Base-by-base conservation (phyloP, 2,888 invertebrate species). In the Trachelus iudaicus region DNA sequence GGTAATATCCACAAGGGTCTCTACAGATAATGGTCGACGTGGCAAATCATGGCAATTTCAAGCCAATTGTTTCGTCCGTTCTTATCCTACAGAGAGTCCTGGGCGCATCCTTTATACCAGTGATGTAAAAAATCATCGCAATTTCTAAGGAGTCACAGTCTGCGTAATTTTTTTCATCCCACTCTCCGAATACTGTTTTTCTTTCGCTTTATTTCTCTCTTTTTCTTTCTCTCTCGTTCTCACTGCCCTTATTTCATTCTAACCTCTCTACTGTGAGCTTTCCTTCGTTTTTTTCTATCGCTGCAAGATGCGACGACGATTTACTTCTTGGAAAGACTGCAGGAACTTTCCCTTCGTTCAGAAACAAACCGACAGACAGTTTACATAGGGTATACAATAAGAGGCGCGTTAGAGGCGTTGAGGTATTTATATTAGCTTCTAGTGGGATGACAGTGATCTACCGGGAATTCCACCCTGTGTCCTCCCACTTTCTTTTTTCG, bases 381-480 rank as follows among this genome's bases (percentile, higher is more conserved):
- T 56, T 68, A 69, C 75, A 75, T 37, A 69, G 71, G 75, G 73
- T 73, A 73, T 73, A 73, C 78, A 73, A 77, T 75, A 77, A 74
- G 77, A 35, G 75, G 69, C 75, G 71, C 15, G 71, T 31, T 13
- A 31, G 11, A 71, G 86, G 86, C 89, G 90, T 90, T 86, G 88
- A 88, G 90, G 90, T 90, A 90, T 90, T 90, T 90, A 90, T 90
- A 90, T 90, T 90, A 90, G 91, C 90, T 91, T 88, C 87, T 88
- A 87, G 87, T 84, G 85, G 86, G 85, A 86, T 89, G 91, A 91
- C 91, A 91, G 89, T 91, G 91, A 91, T 90, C 90, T 90, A 90
- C 88, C 88, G 88, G 89, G 88, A 89, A 89, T 89, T 89, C 86
- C 85, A 86, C 81, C 85, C 83, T 82, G 84, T 82, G 85, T 86